phyloP scores from a whole-genome alignment of 2,888 invertebrate genomes.

The Andrena trimmerana region DNA sequence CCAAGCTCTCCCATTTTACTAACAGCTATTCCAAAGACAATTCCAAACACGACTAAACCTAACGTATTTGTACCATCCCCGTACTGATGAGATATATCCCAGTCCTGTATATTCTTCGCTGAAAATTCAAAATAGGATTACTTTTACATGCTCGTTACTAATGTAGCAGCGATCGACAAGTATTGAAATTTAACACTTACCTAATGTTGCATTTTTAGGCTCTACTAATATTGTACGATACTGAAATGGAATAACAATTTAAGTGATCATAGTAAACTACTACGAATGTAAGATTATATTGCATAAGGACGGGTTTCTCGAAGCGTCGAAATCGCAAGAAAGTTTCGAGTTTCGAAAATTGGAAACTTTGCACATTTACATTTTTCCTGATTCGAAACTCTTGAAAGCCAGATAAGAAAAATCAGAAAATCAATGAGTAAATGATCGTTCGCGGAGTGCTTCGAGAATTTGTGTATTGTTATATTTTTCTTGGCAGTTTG shows the following conservation, averaged over 20 bases:
- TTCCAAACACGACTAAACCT: slow-evolving; percentile 94
- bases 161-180: not conserved
- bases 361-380: no score
- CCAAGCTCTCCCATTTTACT: slow-evolving; percentile 95
- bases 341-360: no score
- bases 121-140: not conserved
- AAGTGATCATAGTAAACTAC: not conserved
- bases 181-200: slow-evolving; percentile 59
- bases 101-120: slow-evolving; percentile 83
- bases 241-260: slow-evolving; percentile 59
- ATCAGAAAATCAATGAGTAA: no score
- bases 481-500: no score
- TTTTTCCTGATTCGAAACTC: no score
- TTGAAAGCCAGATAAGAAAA: no score
- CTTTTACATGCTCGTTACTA: not conserved
- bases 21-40: slow-evolving; percentile 95
- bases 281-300: no score
- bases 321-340: no score
- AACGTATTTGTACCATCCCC: slow-evolving; percentile 93
- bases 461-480: no score
- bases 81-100: slow-evolving; percentile 90
- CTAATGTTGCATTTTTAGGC: slow-evolving; percentile 73
- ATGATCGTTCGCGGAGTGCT: no score
- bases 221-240: slow-evolving; percentile 80
- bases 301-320: no score